phyloP scores from a whole-genome alignment of 37 sponge, comb jelly and placozoan species.

The Beroe forskalii region DNA sequence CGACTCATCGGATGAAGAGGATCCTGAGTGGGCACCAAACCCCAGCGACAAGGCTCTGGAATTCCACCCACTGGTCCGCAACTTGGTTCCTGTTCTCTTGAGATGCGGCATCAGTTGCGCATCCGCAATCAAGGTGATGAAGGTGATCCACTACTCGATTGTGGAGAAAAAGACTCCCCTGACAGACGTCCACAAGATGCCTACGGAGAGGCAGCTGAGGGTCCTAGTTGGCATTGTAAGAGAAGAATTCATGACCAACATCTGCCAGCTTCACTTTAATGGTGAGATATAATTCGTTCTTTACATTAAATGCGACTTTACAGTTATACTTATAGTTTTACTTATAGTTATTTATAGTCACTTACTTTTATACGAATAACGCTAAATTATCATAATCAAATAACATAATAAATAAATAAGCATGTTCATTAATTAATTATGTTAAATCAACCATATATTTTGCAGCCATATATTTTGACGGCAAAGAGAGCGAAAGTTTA shows the following conservation, averaged over 20 bases:
- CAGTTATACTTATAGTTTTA: not conserved
- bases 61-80: not conserved
- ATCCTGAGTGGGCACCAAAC: not conserved
- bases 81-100: not conserved
- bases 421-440: no score
- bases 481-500: not conserved
- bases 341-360: no score
- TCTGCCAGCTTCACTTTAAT: not conserved
- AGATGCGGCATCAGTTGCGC: not conserved
- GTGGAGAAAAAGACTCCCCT: not conserved
- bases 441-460: no score
- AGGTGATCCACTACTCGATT: not conserved
- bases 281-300: not conserved
- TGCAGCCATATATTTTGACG: not conserved
- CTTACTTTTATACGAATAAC: no score
- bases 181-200: not conserved
- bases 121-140: not conserved
- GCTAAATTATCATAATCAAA: no score
- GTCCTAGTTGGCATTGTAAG: not conserved
- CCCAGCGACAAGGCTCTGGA: not conserved
- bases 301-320: not conserved
- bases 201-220: not conserved
- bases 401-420: no score
- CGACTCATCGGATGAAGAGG: no score
- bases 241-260: not conserved